phyloP scores from a whole-genome alignment of 2,888 invertebrate species.

The Opisthograptis luteolata region DNA sequence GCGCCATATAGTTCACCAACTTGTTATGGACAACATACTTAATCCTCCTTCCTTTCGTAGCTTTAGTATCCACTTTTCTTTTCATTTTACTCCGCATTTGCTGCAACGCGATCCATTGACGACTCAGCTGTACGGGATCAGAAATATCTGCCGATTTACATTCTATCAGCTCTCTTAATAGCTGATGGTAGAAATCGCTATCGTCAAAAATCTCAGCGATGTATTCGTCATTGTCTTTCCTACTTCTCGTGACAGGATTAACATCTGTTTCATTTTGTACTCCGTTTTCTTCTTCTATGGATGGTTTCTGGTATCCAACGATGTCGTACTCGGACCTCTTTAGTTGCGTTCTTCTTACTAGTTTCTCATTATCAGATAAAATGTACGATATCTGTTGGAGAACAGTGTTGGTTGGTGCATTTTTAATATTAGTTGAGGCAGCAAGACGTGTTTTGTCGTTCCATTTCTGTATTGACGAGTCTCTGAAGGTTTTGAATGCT shows the following conservation, averaged over 20 bases:
- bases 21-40: slow-evolving; percentile 94
- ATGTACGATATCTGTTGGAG: slow-evolving; percentile 94
- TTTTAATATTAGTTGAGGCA: slow-evolving; percentile 86
- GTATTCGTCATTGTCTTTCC: slow-evolving; percentile 84
- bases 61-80: slow-evolving; percentile 95
- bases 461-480: slow-evolving; percentile 96
- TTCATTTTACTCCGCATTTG: slow-evolving; percentile 96
- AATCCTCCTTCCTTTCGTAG: slow-evolving; percentile 96
- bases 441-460: slow-evolving; percentile 94
- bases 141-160: slow-evolving; percentile 92
- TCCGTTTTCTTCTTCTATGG: slow-evolving; percentile 41
- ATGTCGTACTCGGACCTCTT: slow-evolving; percentile 90
- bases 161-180: slow-evolving; percentile 96
- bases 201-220: slow-evolving; percentile 97
- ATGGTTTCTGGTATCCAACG: slow-evolving; percentile 81
- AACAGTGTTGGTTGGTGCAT: slow-evolving; percentile 85
- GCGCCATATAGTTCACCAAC: slow-evolving; percentile 96
- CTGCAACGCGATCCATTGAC: slow-evolving; percentile 96
- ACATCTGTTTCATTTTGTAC: slow-evolving; percentile 45
- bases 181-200: slow-evolving; percentile 97
- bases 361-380: slow-evolving; percentile 89
- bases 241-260: slow-evolving; percentile 50
- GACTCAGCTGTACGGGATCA: slow-evolving; percentile 93
- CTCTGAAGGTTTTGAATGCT: slow-evolving; percentile 87
- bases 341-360: slow-evolving; percentile 91